Evolutionary conservation across 2,113 vertebrate genomes (phyloP), one percentile per base, ranked within the genome.

Genomic region (Telmatochromis sp.): DNA sequence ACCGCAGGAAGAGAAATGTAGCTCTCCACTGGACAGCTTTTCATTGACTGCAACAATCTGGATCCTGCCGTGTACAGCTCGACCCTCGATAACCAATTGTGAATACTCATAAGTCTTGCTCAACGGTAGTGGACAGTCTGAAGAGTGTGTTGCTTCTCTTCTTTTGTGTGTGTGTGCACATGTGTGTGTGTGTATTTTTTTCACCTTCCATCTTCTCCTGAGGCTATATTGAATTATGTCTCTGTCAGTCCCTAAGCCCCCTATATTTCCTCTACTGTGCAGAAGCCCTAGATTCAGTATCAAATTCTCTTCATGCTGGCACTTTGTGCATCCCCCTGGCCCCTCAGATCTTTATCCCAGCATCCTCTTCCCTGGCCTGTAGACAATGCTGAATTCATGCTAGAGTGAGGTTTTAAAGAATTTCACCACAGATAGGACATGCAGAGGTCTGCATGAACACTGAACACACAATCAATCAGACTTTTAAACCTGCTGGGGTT

Each of bases 201-300:
- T 89, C 79, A 87, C 89, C 88, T 92, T 93, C 86, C 31, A 3
- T 91, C 89, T 94, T 91, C 89, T 89, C 93, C 92, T 7, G 85
- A 85, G 93, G 93, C 92, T 94, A 94, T 95, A 95, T 95, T 95
- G 91, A 95, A 94, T 95, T 95, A 95, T 95, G 94, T 95, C 93
- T 92, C 93, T 94, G 94, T 95, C 95, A 95, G 93, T 95, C 93
- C 90, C 95, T 93, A 92, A 95, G 92, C 95, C 93, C 95, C 93
- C 94, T 89, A 93, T 94, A 95, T 94, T 94, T 94, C 92, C 94
- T 95, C 91, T 81, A 88, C 94, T 92, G 93, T 92, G 87, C 91
- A 90, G 89, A 87, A 93, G 92, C 89, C 93, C 92, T 91, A 90
- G 91, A 94, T 94, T 95, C 92, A 87, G 93, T 93, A 95, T 95